Base-by-base conservation (phyloP, 2,797 vertebrate genomes). In the Gila robusta region DNA sequence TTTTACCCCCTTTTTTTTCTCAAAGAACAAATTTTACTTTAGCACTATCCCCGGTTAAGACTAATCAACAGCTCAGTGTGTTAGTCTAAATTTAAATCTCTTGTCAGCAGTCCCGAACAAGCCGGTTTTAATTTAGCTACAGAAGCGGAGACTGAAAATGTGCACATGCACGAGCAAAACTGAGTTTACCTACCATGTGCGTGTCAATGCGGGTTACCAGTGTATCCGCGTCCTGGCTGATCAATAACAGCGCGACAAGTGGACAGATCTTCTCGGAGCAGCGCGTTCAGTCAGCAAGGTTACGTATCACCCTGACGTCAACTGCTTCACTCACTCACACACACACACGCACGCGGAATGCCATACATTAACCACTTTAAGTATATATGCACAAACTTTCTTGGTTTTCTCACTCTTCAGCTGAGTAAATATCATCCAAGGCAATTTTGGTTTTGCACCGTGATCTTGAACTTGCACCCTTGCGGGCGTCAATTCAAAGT, bases 101-200 rank as follows among this genome's bases (percentile, higher is more conserved):
- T 39, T 77, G 21, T 49, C 67, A 82, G 69, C 54, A 62, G 35
- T 14, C 41, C 49, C 49, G 64, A 54, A 56, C 74, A 77, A 64
- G 79, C 47, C 74, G 26, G 39, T 54, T 32, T 56, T 64, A n/a
- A 80, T 80, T 32, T 47, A 86, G 44, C 49, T 8, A 70, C 47
- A 70, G 23, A 76, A 47, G 1, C 35, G 23, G 62, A 35, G 35
- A 32, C 39, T 28, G 19, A 71, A 77, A 54, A 83, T 79, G 49
- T 62, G 44, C n/a, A 32, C 28, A 66, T 32, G 66, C 69, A 77
- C 81, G 64, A 70, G 84, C 37, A 76, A 32, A 87, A 79, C 59
- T 26, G 54, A 62, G 52, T 49, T 71, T 41, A 90, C 95, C 93
- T 92, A 96, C 96, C 96, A 96, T 96, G 94, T 94, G 94, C 92